These are phyloP conservation scores for Caenorhabditis becei DNA, from an alignment of 2,888 invertebrate species.

Conservation along the genomic window DNA sequence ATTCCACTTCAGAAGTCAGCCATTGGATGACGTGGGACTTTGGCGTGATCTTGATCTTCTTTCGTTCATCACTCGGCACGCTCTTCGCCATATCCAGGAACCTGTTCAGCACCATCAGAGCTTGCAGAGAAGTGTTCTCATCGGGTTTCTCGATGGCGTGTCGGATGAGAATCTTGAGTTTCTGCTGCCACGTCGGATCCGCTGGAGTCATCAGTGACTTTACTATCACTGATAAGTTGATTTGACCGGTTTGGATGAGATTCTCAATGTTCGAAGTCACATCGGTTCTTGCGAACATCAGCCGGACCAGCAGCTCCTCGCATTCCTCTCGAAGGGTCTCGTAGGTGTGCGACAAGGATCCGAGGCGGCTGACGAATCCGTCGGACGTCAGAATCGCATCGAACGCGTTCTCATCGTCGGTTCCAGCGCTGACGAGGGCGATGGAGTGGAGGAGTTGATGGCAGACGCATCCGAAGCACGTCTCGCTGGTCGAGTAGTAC, in stretches of 20 bases:
- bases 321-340: slow-evolving; percentile 57
- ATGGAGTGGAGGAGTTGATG: slow-evolving; percentile 95
- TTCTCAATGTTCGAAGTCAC: slow-evolving; percentile 48
- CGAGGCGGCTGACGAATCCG: slow-evolving; percentile 20
- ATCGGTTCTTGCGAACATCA: slow-evolving; percentile 53
- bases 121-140: slow-evolving; percentile 51
- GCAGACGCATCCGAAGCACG: slow-evolving; percentile 86
- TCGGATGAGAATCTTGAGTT: slow-evolving; percentile 58
- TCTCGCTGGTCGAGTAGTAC: slow-evolving; percentile 64
- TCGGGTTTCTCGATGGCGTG: slow-evolving; percentile 48
- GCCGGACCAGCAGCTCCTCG: slow-evolving; percentile 59
- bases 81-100: slow-evolving; percentile 39
- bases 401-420: slow-evolving; percentile 56
- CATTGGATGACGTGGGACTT: slow-evolving; percentile 22
- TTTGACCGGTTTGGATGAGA: slow-evolving; percentile 39
- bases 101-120: slow-evolving; percentile 58
- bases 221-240: slow-evolving; percentile 47
- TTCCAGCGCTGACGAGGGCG: slow-evolving; percentile 87
- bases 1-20: slow-evolving; percentile 48
- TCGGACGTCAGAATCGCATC: slow-evolving; percentile 14
- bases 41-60: slow-evolving; percentile 10
- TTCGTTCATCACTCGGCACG: slow-evolving; percentile 26
- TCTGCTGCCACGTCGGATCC: slow-evolving; percentile 67
- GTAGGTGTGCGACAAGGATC: slow-evolving; percentile 30
- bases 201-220: slow-evolving; percentile 55